Evolutionary conservation across 2,113 vertebrate genomes (phyloP).

Genomic region (Zeus faber): DNA sequence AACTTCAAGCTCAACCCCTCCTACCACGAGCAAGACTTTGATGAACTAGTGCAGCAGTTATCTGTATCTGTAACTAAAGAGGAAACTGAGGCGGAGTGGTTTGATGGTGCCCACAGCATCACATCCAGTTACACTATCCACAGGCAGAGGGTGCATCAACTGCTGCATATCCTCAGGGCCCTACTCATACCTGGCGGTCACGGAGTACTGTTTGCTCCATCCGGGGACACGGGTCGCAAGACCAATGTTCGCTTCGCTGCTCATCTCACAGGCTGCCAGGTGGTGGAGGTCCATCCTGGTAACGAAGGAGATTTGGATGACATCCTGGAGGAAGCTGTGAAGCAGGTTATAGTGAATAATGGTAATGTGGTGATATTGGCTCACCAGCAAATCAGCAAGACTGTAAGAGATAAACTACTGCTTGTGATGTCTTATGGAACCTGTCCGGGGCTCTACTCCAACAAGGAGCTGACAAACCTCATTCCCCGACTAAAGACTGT

Average conservation of each 20-base stretch:
- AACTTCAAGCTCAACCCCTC: conserved; percentile 24
- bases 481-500: conserved; percentile 52
- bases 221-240: conserved; percentile 73
- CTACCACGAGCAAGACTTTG: conserved; percentile 68
- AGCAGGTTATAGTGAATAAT: conserved; percentile 54
- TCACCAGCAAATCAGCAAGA: conserved; percentile 53
- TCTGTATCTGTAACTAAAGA: conserved; percentile 25
- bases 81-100: conserved; percentile 19
- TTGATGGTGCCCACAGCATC: conserved; percentile 1
- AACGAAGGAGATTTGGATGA: conserved; percentile 54
- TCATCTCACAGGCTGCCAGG: conserved; percentile 47
- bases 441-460: conserved; percentile 67
- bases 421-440: conserved; percentile 67
- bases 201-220: conserved; percentile 64
- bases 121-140: conserved; percentile 45
- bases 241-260: conserved; percentile 73
- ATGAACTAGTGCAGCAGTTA: conserved; percentile 60
- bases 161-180: conserved; percentile 73
- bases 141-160: conserved; percentile 65
- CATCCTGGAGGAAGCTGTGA: conserved; percentile 68
- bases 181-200: conserved; percentile 76
- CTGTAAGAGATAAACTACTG: conserved; percentile 65
- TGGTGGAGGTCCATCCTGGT: conserved; percentile 69
- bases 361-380: conserved; percentile 70
- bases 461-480: conserved; percentile 58